A percentile compares a stretch with the other conserved stretches of the same genome.
Evolutionary conservation across 2,888 invertebrate species (phyloP).

Genomic region (Strigamia maritima): DNA sequence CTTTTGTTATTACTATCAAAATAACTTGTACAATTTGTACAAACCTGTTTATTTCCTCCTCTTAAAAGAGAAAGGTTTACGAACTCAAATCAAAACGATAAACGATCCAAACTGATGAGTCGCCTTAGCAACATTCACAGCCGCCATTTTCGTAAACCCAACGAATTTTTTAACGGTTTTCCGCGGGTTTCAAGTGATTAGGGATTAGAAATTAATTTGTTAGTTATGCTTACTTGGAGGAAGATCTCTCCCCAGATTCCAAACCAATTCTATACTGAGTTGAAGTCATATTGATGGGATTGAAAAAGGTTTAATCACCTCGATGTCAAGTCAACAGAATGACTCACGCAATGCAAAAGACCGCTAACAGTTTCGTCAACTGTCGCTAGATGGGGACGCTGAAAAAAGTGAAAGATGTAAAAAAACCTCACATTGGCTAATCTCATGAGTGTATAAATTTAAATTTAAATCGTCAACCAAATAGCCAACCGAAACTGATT

Average conservation of each 20-base stretch:
- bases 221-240: background rate
- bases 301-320: background rate
- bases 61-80: background rate
- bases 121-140: background rate
- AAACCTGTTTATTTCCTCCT: conserved; percentile 4
- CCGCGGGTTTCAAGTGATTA: background rate
- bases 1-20: conserved; percentile 1
- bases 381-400: background rate
- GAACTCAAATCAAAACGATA: background rate
- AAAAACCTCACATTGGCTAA: too few species aligned
- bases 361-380: background rate
- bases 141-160: conserved; percentile 1
- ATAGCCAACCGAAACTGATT: too few species aligned
- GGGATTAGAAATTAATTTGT: background rate
- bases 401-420: background rate
- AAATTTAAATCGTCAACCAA: too few species aligned
- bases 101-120: background rate
- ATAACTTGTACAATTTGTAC: background rate
- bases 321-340: background rate
- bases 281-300: background rate
- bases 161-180: background rate
- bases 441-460: too few species aligned
- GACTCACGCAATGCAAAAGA: background rate
- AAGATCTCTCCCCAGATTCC: background rate
- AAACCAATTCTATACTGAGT: background rate